Evolutionary conservation across 2,113 vertebrate species (phyloP).

Genomic region (Recurvirostra avosetta): DNA sequence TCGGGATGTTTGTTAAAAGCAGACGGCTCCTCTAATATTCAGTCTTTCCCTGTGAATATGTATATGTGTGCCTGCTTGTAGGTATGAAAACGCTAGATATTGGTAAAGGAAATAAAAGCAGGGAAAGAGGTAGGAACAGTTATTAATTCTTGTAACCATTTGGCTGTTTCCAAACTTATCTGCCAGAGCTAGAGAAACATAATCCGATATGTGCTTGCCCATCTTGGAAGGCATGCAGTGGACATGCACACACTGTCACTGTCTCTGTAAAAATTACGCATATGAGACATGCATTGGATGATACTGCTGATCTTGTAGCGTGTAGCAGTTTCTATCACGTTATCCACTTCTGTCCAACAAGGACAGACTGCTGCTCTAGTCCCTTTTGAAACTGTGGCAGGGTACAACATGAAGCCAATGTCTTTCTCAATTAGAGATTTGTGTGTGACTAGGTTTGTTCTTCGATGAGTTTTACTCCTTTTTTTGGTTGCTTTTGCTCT

Average conservation of each 20-base stretch:
- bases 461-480: background rate
- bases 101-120: background rate
- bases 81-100: background rate
- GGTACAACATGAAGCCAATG: background rate
- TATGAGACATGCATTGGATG: background rate
- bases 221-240: background rate
- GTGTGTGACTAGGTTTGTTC: background rate
- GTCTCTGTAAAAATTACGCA: background rate
- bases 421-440: background rate
- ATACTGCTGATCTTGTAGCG: background rate
- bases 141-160: background rate
- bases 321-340: background rate
- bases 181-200: background rate
- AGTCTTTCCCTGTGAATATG: background rate
- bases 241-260: background rate
- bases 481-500: background rate
- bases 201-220: background rate
- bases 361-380: background rate
- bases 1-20: background rate
- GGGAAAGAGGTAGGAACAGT: background rate
- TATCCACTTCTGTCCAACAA: background rate
- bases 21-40: background rate
- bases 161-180: background rate
- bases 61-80: background rate
- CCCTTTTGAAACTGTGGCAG: background rate